Percentiles rank a stretch among this genome's conserved stretches.
phyloP scores from a whole-genome alignment of 1,140 invertebrate species.

The Gyrodactylus salaris region DNA sequence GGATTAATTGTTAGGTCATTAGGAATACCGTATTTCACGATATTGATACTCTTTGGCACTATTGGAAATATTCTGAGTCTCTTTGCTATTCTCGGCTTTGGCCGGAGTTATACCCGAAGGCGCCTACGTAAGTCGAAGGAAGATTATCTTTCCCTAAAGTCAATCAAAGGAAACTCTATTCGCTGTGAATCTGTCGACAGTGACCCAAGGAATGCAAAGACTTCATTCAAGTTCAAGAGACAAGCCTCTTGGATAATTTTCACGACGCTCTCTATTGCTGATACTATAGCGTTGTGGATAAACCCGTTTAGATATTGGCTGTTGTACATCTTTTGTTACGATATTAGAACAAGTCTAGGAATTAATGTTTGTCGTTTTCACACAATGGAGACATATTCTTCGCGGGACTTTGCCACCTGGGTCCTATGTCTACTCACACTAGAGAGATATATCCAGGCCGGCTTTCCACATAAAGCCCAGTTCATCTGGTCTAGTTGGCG shows the following conservation, averaged over 20 bases:
- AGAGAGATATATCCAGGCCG: not conserved
- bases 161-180: not conserved
- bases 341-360: not conserved
- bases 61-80: not conserved
- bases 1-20: not conserved
- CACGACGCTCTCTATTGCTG: not conserved
- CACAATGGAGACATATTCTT: not conserved
- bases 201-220: not conserved
- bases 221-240: not conserved
- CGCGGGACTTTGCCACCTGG: slow-evolving; percentile 3
- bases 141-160: not conserved
- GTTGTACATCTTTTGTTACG: not conserved
- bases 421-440: not conserved
- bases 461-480: slow-evolving; percentile 2
- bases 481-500: not conserved
- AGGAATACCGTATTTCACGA: not conserved
- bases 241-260: not conserved
- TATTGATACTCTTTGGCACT: not conserved
- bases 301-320: slow-evolving; percentile 4
- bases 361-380: not conserved
- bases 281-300: slow-evolving; percentile 2
- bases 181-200: not conserved
- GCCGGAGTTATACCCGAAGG: not conserved
- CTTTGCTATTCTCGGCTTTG: not conserved
- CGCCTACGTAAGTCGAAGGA: not conserved